Evolutionary conservation across 2,113 vertebrate species (phyloP).

Genomic region (Todiramphus saurophagus): DNA sequence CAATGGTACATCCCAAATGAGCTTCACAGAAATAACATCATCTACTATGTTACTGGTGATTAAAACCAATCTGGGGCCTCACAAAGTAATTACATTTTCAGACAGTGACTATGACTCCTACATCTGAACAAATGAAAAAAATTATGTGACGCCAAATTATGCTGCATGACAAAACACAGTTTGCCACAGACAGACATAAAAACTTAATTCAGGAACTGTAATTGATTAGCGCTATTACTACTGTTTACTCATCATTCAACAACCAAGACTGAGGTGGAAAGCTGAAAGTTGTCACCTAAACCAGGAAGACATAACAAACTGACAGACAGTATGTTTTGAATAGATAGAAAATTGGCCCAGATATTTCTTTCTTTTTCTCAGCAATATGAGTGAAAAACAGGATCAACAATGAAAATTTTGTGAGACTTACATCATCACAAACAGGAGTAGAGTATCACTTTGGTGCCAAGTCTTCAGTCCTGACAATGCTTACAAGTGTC

Average conservation of each 20-base stretch:
- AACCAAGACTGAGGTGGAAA: neutral
- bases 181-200: neutral
- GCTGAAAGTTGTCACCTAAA: neutral
- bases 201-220: neutral
- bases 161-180: neutral
- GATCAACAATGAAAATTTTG: neutral
- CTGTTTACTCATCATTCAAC: neutral
- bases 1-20: neutral
- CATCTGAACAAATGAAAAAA: neutral
- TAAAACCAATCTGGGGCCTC: neutral
- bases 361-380: neutral
- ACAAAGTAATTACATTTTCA: constrained; percentile 7
- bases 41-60: neutral
- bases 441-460: neutral
- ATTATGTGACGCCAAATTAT: neutral
- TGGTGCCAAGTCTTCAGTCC: neutral
- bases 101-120: neutral
- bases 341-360: neutral
- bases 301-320: neutral
- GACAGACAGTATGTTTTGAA: neutral
- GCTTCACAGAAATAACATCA: neutral
- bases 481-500: neutral
- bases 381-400: neutral
- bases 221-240: neutral
- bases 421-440: neutral